phyloP scores from a whole-genome alignment of 1,140 invertebrate genomes.

The Stratiolaelaps scimitus region DNA sequence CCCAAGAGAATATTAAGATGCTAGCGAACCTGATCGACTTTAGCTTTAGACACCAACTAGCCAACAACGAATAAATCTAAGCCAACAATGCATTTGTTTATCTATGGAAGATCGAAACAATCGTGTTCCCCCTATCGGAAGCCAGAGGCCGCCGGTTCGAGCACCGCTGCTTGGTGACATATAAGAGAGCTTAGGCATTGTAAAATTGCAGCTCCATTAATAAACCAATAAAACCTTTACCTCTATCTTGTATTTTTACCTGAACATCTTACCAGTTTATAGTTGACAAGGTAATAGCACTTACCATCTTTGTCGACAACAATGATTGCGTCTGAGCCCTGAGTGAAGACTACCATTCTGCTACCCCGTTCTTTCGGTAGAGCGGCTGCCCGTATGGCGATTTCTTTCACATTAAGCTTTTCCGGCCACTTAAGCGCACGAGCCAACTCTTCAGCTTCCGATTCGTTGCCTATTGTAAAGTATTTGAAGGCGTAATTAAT shows the following conservation, averaged over 20 bases:
- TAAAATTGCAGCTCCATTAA: too few species aligned
- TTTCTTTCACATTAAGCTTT: background rate
- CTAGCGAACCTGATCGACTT: background rate
- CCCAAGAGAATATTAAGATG: background rate
- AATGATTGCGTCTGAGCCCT: background rate
- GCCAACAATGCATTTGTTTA: too few species aligned
- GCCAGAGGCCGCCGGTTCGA: too few species aligned
- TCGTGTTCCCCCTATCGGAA: too few species aligned
- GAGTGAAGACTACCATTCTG: slow-evolving; percentile 8
- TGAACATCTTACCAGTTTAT: too few species aligned
- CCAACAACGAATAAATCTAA: background rate
- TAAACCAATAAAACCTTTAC: too few species aligned
- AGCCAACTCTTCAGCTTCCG: slow-evolving; percentile 5
- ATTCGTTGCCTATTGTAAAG: background rate
- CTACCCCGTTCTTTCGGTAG: background rate
- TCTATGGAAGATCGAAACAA: too few species aligned
- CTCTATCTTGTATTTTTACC: too few species aligned
- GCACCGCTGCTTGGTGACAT: too few species aligned
- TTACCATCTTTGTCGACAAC: background rate
- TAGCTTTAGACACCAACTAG: background rate
- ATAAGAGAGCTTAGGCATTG: too few species aligned
- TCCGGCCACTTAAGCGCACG: background rate
- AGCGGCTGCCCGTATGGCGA: background rate
- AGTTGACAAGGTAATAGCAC: background rate
- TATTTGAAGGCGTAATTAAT: background rate